phyloP scores from a whole-genome alignment of 2,113 vertebrate genomes.

The Oceanodroma tethys region DNA sequence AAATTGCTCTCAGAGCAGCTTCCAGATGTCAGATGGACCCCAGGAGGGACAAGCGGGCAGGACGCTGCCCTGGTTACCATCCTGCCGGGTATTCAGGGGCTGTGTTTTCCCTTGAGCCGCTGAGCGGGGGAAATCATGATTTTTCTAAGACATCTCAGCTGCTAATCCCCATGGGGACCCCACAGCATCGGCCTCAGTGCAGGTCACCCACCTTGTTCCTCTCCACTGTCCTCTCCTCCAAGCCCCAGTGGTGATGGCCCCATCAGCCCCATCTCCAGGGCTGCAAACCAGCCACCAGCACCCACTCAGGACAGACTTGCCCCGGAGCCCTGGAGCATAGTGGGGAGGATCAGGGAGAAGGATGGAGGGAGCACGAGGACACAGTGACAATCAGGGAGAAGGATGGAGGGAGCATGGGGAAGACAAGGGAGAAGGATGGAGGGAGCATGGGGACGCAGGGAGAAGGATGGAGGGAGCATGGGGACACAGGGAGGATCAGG shows the following conservation, averaged over 20 bases:
- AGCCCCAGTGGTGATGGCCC: neutral
- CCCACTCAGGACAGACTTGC: neutral
- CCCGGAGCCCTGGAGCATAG: neutral
- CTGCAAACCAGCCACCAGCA: neutral
- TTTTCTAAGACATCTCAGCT: neutral
- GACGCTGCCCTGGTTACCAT: neutral
- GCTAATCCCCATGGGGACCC: neutral
- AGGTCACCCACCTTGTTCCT: neutral
- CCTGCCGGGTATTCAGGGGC: neutral
- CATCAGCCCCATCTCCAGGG: neutral
- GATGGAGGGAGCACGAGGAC: neutral
- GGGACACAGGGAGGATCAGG: neutral
- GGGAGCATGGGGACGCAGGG: neutral
- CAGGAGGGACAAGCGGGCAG: neutral
- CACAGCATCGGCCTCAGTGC: accelerated
- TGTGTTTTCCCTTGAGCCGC: neutral
- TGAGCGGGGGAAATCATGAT: neutral
- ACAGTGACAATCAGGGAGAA: neutral
- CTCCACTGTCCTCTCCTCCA: neutral
- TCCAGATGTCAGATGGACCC: neutral
- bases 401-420: neutral
- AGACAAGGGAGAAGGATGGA: neutral
- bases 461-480: neutral
- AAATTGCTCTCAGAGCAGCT: neutral
- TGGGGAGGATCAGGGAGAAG: neutral